Base-by-base conservation (phyloP, 2,797 vertebrate genomes). In the Prunella strophiata region DNA sequence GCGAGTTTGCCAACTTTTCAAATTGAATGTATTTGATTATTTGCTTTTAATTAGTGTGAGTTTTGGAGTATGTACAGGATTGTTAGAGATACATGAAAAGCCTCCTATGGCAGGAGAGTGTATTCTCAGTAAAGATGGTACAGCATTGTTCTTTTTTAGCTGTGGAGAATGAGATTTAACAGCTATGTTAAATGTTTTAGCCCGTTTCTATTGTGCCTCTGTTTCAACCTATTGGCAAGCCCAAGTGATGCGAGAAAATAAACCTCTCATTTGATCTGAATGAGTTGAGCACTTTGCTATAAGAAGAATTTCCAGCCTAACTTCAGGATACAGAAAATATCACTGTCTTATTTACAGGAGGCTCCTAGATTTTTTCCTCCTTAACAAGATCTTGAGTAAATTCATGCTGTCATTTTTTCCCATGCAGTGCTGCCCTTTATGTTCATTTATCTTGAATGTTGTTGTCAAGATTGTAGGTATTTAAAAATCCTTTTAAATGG, bases 1-100 rank as follows among this genome's bases (percentile, higher is more conserved):
- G 62, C 10, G 93, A 98, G 98, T 98, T 98, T 98, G 98, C 98
- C 98, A 98, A 98, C 98, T 98, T 98, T 98, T 98, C 97, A 98
- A 98, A 98, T 98, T 98, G 98, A 98, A 98, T 98, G 97, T 98
- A 98, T 98, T 98, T 98, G 98, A 98, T 98, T 98, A 98, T 98
- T 98, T 98, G 98, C 98, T 98, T 98, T 98, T 98, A 98, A 98
- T 98, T 98, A 98, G 98, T 98, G 97, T 97, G 98, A 98, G 97
- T 98, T 98, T 98, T 98, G 98, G 98, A 98, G 97, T 98, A 97
- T 97, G 97, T 98, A 98, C 98, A 98, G 97, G 97, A 98, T 98
- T 97, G 98, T 98, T 97, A 98, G 98, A 97, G 97, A 98, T 98
- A 97, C 97, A 96, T 26, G 96, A 97, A 97, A 97, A 98, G 97